These are phyloP conservation scores for Rhyacophila brunnea DNA, from an alignment of 1,140 invertebrate genomes.

Conservation along the genomic window DNA sequence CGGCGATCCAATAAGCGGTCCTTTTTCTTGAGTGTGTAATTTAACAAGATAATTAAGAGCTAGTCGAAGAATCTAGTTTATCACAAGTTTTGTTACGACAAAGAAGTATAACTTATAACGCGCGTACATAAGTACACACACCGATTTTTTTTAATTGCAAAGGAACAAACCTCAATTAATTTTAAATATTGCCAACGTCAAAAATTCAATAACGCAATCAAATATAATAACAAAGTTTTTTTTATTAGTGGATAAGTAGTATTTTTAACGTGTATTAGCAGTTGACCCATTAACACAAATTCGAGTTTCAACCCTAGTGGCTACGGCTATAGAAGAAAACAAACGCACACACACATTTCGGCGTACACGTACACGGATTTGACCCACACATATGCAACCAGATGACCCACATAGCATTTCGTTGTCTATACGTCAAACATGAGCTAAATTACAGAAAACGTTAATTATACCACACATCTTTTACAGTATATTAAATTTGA, in stretches of 20 bases:
- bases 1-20: too few relatives aligned
- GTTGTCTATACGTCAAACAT: background rate
- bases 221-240: conserved; percentile 3
- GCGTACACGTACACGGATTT: background rate
- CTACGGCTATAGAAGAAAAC: background rate
- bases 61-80: too few relatives aligned
- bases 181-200: background rate
- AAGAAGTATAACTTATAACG: too few relatives aligned
- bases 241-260: too few relatives aligned
- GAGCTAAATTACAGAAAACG: background rate
- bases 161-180: background rate
- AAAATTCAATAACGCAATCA: background rate
- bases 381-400: background rate
- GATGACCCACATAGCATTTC: conserved; percentile 1
- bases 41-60: too few relatives aligned
- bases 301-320: background rate
- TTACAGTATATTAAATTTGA: too few relatives aligned
- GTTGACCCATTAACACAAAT: conserved; percentile 1
- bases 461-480: too few relatives aligned
- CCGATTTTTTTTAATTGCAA: background rate
- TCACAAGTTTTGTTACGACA: too few relatives aligned
- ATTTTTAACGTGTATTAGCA: background rate
- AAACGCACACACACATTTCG: background rate
- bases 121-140: too few relatives aligned
- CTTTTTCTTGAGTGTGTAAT: too few relatives aligned